These are phyloP conservation scores for Corella eumyota DNA, from an alignment of 23 tunicate genomes.

Conservation along the genomic window DNA sequence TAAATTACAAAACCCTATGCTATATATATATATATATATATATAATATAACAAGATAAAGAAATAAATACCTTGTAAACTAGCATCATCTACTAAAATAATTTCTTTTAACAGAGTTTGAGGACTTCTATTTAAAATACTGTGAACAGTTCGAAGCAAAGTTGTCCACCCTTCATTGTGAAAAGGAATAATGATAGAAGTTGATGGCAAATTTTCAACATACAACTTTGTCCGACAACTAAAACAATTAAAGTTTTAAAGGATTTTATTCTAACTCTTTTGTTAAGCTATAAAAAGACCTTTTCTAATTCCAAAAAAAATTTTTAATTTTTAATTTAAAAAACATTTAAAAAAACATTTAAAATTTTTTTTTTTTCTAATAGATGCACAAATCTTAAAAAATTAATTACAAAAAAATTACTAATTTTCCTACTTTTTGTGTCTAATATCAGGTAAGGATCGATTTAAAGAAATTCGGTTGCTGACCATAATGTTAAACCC, in stretches of 20 bases:
- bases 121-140: slow-evolving; percentile 50
- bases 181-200: slow-evolving; percentile 56
- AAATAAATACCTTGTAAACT: slow-evolving; percentile 31
- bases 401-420: too few relatives aligned
- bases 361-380: too few relatives aligned
- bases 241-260: too few relatives aligned
- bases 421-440: slow-evolving; percentile 27
- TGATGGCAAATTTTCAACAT: slow-evolving; percentile 22
- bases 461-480: slow-evolving; percentile 54
- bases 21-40: too few relatives aligned
- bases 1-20: too few relatives aligned
- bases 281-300: background rate
- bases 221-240: slow-evolving; percentile 30
- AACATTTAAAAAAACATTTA: too few relatives aligned
- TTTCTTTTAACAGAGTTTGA: slow-evolving; percentile 23
- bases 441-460: slow-evolving; percentile 64
- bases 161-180: slow-evolving; percentile 66
- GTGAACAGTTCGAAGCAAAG: slow-evolving; percentile 43
- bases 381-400: too few relatives aligned
- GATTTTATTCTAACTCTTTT: background rate
- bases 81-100: slow-evolving; percentile 53
- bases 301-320: too few relatives aligned
- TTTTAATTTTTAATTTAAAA: too few relatives aligned
- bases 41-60: too few relatives aligned
- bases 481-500: slow-evolving; percentile 76